Conservation (phyloP, 2,888 invertebrate genomes). For the Scaptomyza flava region DNA sequence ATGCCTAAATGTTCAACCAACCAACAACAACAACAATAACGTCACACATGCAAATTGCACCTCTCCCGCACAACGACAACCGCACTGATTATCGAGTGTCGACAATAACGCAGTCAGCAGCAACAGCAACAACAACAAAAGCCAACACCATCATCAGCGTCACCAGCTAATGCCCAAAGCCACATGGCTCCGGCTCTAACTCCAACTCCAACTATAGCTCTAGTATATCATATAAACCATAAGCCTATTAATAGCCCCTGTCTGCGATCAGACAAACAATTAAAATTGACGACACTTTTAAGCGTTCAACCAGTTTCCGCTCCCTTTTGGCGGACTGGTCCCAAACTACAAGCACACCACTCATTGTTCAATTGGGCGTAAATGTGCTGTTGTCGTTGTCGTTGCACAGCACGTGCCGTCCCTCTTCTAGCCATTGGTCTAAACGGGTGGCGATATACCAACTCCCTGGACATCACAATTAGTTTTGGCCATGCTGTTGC, state of each 20-base stretch:
- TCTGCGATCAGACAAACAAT: constrained; percentile 78
- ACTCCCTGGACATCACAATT: constrained; percentile 33
- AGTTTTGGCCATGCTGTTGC: constrained; percentile 28
- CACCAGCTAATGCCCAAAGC: constrained; percentile 61
- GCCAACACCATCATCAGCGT: constrained; percentile 8
- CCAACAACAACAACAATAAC: constrained; percentile 18
- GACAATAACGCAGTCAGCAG: constrained; percentile 33
- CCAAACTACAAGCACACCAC: constrained; percentile 10
- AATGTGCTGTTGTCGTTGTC: constrained; percentile 41
- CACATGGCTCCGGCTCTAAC: constrained; percentile 46
- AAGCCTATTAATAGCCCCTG: constrained; percentile 76
- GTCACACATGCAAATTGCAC: constrained; percentile 67
- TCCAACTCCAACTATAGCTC: constrained; percentile 32
- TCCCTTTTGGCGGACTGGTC: neutral
- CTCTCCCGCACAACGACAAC: constrained; percentile 35
- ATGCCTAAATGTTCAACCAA: constrained; percentile 14
- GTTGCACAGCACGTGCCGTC: constrained; percentile 43
- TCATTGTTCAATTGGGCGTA: constrained; percentile 69
- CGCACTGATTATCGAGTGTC: constrained; percentile 68
- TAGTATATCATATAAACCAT: constrained; percentile 74
- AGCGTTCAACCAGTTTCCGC: constrained; percentile 31
- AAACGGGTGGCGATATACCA: constrained; percentile 15
- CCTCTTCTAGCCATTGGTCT: constrained; percentile 37
- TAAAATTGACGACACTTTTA: constrained; percentile 77
- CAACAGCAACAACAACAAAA: constrained; percentile 33